Conservation (phyloP, 1,140 invertebrate genomes). For the Zelostemma sp. region DNA sequence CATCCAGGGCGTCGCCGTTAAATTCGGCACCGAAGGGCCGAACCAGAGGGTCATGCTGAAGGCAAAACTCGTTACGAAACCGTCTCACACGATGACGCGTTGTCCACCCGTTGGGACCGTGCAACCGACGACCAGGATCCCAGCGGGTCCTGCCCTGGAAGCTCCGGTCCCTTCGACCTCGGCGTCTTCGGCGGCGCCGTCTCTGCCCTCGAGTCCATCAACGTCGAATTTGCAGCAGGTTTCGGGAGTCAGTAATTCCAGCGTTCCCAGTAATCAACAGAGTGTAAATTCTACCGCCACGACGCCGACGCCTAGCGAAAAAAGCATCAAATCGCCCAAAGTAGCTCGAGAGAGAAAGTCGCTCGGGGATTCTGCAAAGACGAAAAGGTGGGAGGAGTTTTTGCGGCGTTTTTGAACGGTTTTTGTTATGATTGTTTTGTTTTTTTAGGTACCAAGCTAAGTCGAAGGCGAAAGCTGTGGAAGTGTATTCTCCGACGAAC, state of each 20-base stretch:
- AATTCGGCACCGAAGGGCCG: conserved; percentile 75
- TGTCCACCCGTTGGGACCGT: conserved; percentile 73
- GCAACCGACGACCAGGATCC: conserved; percentile 70
- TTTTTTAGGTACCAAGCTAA: conserved; percentile 50
- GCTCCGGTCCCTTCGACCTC: conserved; percentile 52
- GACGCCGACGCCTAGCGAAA: conserved; percentile 32
- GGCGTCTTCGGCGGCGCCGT: conserved; percentile 3
- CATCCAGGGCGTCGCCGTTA: conserved; percentile 78
- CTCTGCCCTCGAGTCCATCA: conserved; percentile 20
- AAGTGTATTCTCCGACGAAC: conserved; percentile 67
- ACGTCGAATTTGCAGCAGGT: conserved; percentile 45
- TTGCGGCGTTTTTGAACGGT: background rate
- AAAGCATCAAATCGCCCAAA: conserved; percentile 58
- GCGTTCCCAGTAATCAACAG: conserved; percentile 47
- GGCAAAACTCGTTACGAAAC: conserved; percentile 78
- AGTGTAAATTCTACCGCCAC: background rate
- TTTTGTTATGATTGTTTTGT: conserved; percentile 17
- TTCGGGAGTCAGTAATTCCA: background rate
- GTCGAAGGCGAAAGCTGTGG: conserved; percentile 53
- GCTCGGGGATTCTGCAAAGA: conserved; percentile 45
- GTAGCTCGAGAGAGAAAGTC: conserved; percentile 54
- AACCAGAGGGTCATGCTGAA: conserved; percentile 76
- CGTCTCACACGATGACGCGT: conserved; percentile 68
- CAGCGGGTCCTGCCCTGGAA: conserved; percentile 38
- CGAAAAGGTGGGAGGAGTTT: background rate